Conservation (phyloP, 2,113 vertebrate genomes). For the Chitala chitala region DNA sequence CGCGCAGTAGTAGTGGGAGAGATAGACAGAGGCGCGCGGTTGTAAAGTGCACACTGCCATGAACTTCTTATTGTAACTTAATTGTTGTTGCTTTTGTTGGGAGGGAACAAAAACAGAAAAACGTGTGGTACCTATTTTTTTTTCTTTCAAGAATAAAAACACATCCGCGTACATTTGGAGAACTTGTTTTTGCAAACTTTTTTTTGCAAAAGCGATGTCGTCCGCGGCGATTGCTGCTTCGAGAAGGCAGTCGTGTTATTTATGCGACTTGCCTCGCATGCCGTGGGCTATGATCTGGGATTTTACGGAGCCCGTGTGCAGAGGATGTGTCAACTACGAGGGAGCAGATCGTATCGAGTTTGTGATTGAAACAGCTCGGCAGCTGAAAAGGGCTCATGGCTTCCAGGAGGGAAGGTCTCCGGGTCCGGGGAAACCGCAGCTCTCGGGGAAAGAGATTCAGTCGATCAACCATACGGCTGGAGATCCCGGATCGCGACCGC, state of each 20-base stretch:
- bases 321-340: slow-evolving; percentile 88
- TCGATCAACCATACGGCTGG: slow-evolving; percentile 48
- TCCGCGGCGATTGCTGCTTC: slow-evolving; percentile 71
- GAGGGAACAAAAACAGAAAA: slow-evolving; percentile 24
- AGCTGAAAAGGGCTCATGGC: slow-evolving; percentile 78
- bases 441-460: slow-evolving; percentile 68
- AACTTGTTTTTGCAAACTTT: slow-evolving; percentile 14
- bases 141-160: slow-evolving; percentile 13
- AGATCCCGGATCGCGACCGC: slow-evolving; percentile 60
- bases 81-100: slow-evolving; percentile 39
- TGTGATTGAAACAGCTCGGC: slow-evolving; percentile 79
- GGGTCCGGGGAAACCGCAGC: slow-evolving; percentile 60
- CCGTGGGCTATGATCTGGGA: slow-evolving; percentile 90
- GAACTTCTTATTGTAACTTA: slow-evolving; percentile 44
- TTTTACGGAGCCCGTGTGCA: slow-evolving; percentile 80
- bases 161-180: slow-evolving; percentile 36
- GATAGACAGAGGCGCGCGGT: slow-evolving; percentile 57
- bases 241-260: slow-evolving; percentile 78
- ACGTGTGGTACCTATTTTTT: neutral
- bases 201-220: slow-evolving; percentile 59
- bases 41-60: slow-evolving; percentile 48
- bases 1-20: slow-evolving; percentile 56
- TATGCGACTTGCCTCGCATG: slow-evolving; percentile 87
- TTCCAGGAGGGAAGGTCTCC: slow-evolving; percentile 73
- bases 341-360: slow-evolving; percentile 84